Percentiles rank a stretch among this genome's conserved stretches.
phyloP scores from a whole-genome alignment of 2,113 vertebrate genomes.

The Epinephelus moara region DNA sequence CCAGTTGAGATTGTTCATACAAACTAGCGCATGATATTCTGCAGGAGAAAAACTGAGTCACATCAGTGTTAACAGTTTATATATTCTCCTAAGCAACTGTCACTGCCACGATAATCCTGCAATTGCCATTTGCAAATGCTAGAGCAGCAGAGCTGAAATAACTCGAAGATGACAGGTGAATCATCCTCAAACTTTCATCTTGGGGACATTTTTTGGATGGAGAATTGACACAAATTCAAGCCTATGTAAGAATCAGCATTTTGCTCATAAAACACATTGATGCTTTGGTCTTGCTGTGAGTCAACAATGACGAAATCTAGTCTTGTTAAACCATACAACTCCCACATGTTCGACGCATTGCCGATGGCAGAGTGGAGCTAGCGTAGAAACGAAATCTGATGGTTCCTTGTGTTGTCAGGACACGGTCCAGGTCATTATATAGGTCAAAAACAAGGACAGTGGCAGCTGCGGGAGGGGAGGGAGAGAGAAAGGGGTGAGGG shows the following conservation, averaged over 20 bases:
- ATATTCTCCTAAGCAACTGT: conserved; percentile 41
- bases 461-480: conserved; percentile 47
- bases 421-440: conserved; percentile 64
- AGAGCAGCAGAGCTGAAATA: conserved; percentile 26
- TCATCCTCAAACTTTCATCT: conserved; percentile 7
- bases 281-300: conserved; percentile 25
- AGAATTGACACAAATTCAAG: conserved; percentile 25
- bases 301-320: conserved; percentile 34
- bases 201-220: conserved; percentile 13
- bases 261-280: conserved; percentile 15
- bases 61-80: conserved; percentile 26
- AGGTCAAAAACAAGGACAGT: conserved; percentile 70
- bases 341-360: conserved; percentile 26
- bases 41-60: conserved; percentile 51
- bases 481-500: conserved; percentile 9
- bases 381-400: conserved; percentile 30
- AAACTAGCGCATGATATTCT: conserved; percentile 45
- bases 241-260: conserved; percentile 7
- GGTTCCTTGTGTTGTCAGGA: conserved; percentile 54
- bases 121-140: conserved; percentile 33
- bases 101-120: background rate
- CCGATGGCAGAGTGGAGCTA: conserved; percentile 29
- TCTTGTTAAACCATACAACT: conserved; percentile 43
- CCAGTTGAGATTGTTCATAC: conserved; percentile 25
- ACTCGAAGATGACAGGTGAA: conserved; percentile 12